A percentile compares a stretch with the other conserved stretches of the same genome.
These are phyloP conservation scores for Vesta saturnalis DNA, from an alignment of 2,888 invertebrate species.

Conservation along the genomic window DNA sequence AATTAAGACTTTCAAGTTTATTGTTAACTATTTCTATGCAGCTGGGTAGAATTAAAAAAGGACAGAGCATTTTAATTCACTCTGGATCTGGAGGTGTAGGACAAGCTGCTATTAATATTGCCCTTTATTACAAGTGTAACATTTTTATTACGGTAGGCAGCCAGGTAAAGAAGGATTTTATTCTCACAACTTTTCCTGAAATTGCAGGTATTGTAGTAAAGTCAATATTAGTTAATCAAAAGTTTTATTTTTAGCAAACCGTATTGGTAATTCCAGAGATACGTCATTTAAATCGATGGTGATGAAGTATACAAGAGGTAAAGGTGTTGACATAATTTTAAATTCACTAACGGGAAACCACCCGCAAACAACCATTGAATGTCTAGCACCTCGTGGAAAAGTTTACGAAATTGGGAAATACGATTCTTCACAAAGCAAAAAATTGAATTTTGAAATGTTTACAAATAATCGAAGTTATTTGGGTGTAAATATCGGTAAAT, in stretches of 20 bases:
- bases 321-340: conserved; percentile 89
- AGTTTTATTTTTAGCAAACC: conserved; percentile 60
- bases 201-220: conserved; percentile 27
- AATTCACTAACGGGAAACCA: conserved; percentile 95
- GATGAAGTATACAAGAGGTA: conserved; percentile 79
- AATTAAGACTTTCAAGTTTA: too few species aligned
- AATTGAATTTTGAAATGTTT: conserved; percentile 74
- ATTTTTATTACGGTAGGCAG: conserved; percentile 79
- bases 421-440: conserved; percentile 76
- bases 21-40: conserved; percentile 11
- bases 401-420: conserved; percentile 90
- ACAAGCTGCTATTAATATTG: conserved; percentile 78
- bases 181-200: background rate
- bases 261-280: conserved; percentile 90
- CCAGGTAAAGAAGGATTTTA: conserved; percentile 64
- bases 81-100: conserved; percentile 78
- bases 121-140: conserved; percentile 71
- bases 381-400: conserved; percentile 69
- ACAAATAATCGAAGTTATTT: conserved; percentile 79
- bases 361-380: conserved; percentile 74
- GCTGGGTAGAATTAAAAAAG: conserved; percentile 45
- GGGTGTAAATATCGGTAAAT: conserved; percentile 77
- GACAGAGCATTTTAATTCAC: conserved; percentile 65
- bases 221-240: background rate
- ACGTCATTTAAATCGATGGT: conserved; percentile 89